Evolutionary conservation across 2,888 invertebrate genomes (phyloP), one percentile per base, ranked within the genome.

Genomic region (Galerucella calmariensis): DNA sequence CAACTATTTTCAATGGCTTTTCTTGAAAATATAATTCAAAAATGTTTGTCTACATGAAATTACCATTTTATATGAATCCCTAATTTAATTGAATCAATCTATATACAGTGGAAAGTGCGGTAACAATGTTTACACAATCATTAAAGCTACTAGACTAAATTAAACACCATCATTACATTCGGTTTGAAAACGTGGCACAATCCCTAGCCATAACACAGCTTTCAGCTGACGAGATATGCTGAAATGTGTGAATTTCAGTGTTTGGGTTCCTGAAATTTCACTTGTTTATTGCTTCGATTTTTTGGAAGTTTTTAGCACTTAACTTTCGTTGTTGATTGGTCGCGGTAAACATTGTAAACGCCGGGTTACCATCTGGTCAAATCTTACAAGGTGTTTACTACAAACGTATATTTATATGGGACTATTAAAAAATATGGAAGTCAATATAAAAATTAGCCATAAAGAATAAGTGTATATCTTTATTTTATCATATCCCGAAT

Each of bases 151-250:
- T 56, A 56, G 61, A 35, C 61, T 61, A 35, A 35, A 35, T 35
- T 35, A 61, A 16, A 61, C 35, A 61, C 61, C 35, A 35, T 61
- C 35, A 61, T 59, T 59, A 58, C 58, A 24, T 58, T 11, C 61
- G n/a, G 4, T 61, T 61, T 35, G 11, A 61, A 61, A 11, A 61
- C 24, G 61, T 61, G 61, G 61, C 61, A 27, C 35, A 61, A 61
- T 61, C 61, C 24, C n/a, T 61, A 61, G 61, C 35, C 61, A 61
- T 61, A 61, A 61, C 61, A 61, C 61, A 61, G 27, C 27, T 35
- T 27, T 61, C 61, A 27, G 61, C 61, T 35, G 61, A 61, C 61
- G 24, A 27, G 61, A 61, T 61, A 35, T 61, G 61, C 61, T 61
- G 61, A 61, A 61, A 61, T 12, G 61, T 61, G 61, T 35, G 35